Percentiles rank a stretch among this genome's conserved stretches.
phyloP scores from a whole-genome alignment of 2,113 vertebrate genomes.

The Heliornis fulica region DNA sequence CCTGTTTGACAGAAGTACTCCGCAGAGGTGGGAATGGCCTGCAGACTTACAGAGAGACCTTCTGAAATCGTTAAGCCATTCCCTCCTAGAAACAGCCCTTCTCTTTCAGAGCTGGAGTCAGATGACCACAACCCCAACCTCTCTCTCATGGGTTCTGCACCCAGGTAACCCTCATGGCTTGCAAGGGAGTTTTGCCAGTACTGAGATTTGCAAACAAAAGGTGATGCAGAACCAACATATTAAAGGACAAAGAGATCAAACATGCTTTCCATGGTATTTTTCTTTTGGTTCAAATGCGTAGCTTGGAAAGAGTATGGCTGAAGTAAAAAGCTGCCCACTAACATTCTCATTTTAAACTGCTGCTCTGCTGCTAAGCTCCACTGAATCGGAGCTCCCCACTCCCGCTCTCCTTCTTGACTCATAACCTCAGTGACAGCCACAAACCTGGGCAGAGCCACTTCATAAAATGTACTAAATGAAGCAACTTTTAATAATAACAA shows the following conservation, averaged over 20 bases:
- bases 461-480: slow-evolving; percentile 45
- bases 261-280: neutral
- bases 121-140: neutral
- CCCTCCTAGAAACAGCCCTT: neutral
- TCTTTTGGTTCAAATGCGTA: neutral
- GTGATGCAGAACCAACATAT: neutral
- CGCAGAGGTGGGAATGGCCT: neutral
- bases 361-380: neutral
- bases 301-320: neutral
- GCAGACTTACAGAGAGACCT: neutral
- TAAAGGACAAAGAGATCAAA: neutral
- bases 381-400: neutral
- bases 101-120: neutral
- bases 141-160: neutral
- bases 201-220: neutral
- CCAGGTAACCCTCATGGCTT: neutral
- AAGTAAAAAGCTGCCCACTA: neutral
- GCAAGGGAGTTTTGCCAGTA: neutral
- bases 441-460: neutral
- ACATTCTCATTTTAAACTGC: neutral
- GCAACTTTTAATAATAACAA: slow-evolving; percentile 37
- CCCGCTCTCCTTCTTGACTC: neutral
- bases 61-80: neutral
- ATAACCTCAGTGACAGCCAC: neutral
- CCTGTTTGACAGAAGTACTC: neutral